Evolutionary conservation across 2,797 vertebrate species (phyloP).

Genomic region (Chaetophractus vellerosus): DNA sequence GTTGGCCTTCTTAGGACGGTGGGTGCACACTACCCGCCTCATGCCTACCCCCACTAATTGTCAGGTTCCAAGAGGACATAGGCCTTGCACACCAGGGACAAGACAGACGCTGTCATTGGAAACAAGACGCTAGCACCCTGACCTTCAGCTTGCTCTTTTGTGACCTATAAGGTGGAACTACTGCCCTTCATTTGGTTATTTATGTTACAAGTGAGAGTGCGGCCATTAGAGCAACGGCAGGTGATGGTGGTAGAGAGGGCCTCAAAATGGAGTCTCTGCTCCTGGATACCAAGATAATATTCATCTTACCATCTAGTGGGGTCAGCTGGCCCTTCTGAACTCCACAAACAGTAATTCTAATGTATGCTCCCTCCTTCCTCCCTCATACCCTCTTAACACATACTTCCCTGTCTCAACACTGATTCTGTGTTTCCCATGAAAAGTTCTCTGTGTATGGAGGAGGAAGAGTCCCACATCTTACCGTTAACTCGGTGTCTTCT

Average conservation of each 20-base stretch:
- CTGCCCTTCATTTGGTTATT: background rate
- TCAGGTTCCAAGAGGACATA: background rate
- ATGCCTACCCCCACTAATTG: background rate
- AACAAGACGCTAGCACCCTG: background rate
- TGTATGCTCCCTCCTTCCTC: background rate
- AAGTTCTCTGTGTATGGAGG: background rate
- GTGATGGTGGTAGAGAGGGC: background rate
- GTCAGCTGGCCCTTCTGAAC: slow-evolving; percentile 5
- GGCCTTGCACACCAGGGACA: background rate
- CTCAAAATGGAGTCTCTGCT: background rate
- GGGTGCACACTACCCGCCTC: background rate
- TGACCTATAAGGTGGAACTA: background rate
- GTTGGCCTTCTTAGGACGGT: background rate
- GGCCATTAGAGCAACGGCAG: background rate
- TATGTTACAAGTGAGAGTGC: background rate
- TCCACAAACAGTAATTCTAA: background rate
- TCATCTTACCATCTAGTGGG: background rate
- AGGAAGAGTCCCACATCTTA: slow-evolving; percentile 37
- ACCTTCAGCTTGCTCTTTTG: background rate
- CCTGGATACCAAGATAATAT: background rate
- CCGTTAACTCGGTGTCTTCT: background rate
- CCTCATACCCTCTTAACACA: background rate
- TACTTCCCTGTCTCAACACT: background rate
- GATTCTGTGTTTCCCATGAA: slow-evolving; percentile 55
- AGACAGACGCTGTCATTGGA: background rate